Percentiles rank a stretch among this genome's conserved stretches.
phyloP scores from a whole-genome alignment of 2,113 vertebrate species.

The Accipiter cooperii region DNA sequence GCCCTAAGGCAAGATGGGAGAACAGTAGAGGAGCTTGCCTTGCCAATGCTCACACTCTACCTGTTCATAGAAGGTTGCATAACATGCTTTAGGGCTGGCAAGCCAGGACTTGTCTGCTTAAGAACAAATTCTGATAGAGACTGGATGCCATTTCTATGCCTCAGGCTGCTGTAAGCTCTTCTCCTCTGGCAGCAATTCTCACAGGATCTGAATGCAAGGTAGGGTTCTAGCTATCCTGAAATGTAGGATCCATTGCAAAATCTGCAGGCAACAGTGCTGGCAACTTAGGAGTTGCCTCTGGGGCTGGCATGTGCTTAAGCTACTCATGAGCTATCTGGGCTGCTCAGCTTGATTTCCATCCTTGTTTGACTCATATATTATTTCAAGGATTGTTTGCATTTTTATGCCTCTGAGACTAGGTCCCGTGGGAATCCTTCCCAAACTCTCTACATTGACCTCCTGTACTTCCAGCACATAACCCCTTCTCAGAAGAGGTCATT shows the following conservation, averaged over 20 bases:
- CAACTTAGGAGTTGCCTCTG: conserved; percentile 37
- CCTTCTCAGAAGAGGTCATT: conserved; percentile 5
- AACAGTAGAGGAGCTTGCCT: neutral
- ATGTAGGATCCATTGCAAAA: conserved; percentile 37
- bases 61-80: neutral
- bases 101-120: conserved; percentile 15
- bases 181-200: neutral
- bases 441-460: neutral
- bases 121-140: conserved; percentile 6
- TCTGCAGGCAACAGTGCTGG: neutral
- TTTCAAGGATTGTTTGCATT: conserved; percentile 59
- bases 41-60: neutral
- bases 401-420: conserved; percentile 50
- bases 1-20: neutral
- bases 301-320: conserved; percentile 46
- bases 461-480: neutral
- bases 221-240: neutral
- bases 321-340: conserved; percentile 18
- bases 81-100: conserved; percentile 20
- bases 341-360: conserved; percentile 53
- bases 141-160: neutral
- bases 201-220: neutral
- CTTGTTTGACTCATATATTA: conserved; percentile 52
- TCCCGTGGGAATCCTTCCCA: conserved; percentile 59
- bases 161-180: neutral